phyloP scores from a whole-genome alignment of 2,888 invertebrate genomes.

The Biston betularia region DNA sequence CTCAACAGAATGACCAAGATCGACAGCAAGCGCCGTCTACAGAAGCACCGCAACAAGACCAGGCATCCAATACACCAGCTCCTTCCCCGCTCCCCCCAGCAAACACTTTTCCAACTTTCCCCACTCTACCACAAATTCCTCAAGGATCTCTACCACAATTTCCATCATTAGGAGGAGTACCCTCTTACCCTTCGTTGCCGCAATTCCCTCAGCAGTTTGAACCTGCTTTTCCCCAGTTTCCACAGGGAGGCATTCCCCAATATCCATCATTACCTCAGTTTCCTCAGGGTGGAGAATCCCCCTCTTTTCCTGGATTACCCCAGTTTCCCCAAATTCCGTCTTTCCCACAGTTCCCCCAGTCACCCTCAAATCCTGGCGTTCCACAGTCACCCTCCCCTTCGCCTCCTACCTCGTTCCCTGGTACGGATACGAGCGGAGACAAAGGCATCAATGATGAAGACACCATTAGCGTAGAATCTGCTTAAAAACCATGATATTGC shows the following conservation, averaged over 20 bases:
- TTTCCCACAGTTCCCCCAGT: slow-evolving; percentile 53
- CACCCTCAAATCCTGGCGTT: slow-evolving; percentile 50
- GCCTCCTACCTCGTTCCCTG: slow-evolving; percentile 64
- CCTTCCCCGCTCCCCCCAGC: slow-evolving; percentile 39
- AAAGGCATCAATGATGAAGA: slow-evolving; percentile 76
- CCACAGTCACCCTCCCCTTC: slow-evolving; percentile 56
- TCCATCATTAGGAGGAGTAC: slow-evolving; percentile 47
- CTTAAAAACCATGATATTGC: slow-evolving; percentile 49
- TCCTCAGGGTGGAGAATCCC: slow-evolving; percentile 44
- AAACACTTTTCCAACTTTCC: slow-evolving; percentile 51
- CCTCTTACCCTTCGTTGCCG: slow-evolving; percentile 51
- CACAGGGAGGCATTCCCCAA: slow-evolving; percentile 27
- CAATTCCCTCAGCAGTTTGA: slow-evolving; percentile 47
- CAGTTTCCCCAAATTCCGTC: slow-evolving; percentile 53
- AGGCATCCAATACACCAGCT: slow-evolving; percentile 47
- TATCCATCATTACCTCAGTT: slow-evolving; percentile 47
- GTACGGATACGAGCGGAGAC: slow-evolving; percentile 54
- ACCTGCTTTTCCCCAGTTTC: slow-evolving; percentile 38
- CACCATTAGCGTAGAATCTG: slow-evolving; percentile 78
- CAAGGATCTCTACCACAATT: slow-evolving; percentile 39
- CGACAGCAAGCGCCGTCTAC: slow-evolving; percentile 46
- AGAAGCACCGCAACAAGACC: slow-evolving; percentile 47
- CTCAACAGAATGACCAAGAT: slow-evolving; percentile 43
- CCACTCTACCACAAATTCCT: slow-evolving; percentile 41
- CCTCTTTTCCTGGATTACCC: slow-evolving; percentile 43